A percentile compares a stretch with the other conserved stretches of the same genome.
These are phyloP conservation scores for Nilaparvata lugens DNA, from an alignment of 1,140 invertebrate species.

Conservation along the genomic window DNA sequence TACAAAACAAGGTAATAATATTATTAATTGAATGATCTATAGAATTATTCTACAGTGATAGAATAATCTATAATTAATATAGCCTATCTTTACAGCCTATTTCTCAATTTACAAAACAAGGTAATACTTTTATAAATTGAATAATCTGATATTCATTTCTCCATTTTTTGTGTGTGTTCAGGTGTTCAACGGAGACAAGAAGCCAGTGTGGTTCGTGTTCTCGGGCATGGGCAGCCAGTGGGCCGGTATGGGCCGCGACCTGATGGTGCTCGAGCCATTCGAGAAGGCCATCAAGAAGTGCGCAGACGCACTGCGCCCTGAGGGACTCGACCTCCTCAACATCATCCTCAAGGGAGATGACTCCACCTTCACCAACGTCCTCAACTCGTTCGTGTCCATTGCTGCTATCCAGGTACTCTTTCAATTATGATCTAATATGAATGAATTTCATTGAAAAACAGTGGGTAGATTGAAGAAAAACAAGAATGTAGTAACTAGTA, in stretches of 20 bases:
- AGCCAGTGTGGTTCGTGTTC: slow-evolving; percentile 89
- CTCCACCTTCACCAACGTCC: slow-evolving; percentile 66
- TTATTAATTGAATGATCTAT: no score
- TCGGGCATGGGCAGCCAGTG: slow-evolving; percentile 97
- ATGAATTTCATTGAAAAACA: no score
- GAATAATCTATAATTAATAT: no score
- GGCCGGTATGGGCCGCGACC: slow-evolving; percentile 81
- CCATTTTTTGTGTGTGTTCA: slow-evolving; percentile 12
- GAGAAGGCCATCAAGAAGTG: slow-evolving; percentile 63
- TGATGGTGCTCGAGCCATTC: slow-evolving; percentile 76
- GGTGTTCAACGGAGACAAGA: slow-evolving; percentile 40
- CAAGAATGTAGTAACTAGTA: no score
- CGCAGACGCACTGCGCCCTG: slow-evolving; percentile 61
- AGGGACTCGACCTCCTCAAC: slow-evolving; percentile 71
- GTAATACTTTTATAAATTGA: no score
- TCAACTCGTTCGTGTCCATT: slow-evolving; percentile 87
- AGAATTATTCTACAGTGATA: no score
- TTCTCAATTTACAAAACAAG: no score
- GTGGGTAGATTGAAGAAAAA: no score
- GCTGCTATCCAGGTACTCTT: slow-evolving; percentile 74
- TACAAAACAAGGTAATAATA: no score
- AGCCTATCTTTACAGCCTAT: no score
- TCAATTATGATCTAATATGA: no score
- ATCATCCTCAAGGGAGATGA: slow-evolving; percentile 68
- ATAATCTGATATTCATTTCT: not conserved